Evolutionary conservation across 2,113 vertebrate genomes (phyloP), one percentile per base, ranked within the genome.

Genomic region (Puffinus mauretanicus): DNA sequence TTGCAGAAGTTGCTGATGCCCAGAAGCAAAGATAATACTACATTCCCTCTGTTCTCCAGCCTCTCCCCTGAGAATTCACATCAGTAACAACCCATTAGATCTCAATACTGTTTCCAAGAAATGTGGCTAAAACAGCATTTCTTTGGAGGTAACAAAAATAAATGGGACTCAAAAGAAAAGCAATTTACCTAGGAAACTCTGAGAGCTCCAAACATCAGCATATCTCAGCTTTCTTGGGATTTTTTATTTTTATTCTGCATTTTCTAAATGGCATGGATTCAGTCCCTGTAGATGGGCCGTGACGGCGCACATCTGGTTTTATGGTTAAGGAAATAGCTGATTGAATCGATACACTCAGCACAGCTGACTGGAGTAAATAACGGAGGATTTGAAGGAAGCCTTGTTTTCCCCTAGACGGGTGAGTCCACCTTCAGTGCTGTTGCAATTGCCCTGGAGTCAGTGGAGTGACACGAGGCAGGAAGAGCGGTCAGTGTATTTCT

Each of bases 111-210:
- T 80, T 95, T 97, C 95, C 96, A 96, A 96, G 90, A 97, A 95
- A 72, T 77, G 87, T 14, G 5, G 76, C 88, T 92, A 86, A 90
- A 89, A 18, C 88, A 94, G 94, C 93, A 85, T 94, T 93, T 96
- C 95, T 95, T 96, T 88, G 82, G 93, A 93, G 90, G 94, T 93
- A 97, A 97, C 82, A 94, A 94, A 97, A 97, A 97, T 95, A 97
- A 96, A 95, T 78, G 85, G 55, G 66, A 80, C 84, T 97, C 87
- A 49, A 88, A 97, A 94, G 62, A 89, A 92, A 96, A 97, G 93
- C 91, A 83, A 58, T 93, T 90, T 86, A 96, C 94, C 86, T 92
- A 91, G 80, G 94, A 96, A 95, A 91, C 25, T 83, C 65, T 76
- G 80, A 94, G 82, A 79, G 77, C 52, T 90, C 89, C 92, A 90